phyloP scores from a whole-genome alignment of 2,113 vertebrate genomes.

The Lasiurus cinereus region DNA sequence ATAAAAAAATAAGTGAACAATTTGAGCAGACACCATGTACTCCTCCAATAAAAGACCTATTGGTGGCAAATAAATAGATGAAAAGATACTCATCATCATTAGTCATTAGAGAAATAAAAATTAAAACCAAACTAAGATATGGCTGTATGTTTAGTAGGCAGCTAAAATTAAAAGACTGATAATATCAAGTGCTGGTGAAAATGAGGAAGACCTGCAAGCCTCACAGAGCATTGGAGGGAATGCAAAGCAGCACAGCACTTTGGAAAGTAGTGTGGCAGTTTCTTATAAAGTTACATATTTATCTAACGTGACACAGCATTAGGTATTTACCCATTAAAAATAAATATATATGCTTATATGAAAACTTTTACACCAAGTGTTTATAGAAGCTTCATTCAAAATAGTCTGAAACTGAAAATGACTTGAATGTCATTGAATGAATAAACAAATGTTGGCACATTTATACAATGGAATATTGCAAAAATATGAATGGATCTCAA shows the following conservation, averaged over 20 bases:
- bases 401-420: conserved; percentile 3
- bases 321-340: neutral
- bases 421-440: neutral
- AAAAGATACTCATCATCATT: neutral
- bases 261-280: neutral
- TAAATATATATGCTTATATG: neutral
- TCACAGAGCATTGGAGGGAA: neutral
- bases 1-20: neutral
- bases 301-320: neutral
- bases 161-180: neutral
- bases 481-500: neutral
- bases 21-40: neutral
- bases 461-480: neutral
- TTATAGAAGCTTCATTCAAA: conserved; percentile 11
- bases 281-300: conserved; percentile 40
- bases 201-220: neutral
- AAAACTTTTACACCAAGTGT: neutral
- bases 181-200: neutral
- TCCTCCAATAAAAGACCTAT: neutral
- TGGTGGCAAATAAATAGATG: neutral
- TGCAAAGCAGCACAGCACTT: neutral
- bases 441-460: neutral
- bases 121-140: neutral
- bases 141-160: neutral
- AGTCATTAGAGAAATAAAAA: neutral